These are phyloP conservation scores for Steinernema carpocapsae DNA, from an alignment of 2,888 invertebrate species.

Conservation along the genomic window DNA sequence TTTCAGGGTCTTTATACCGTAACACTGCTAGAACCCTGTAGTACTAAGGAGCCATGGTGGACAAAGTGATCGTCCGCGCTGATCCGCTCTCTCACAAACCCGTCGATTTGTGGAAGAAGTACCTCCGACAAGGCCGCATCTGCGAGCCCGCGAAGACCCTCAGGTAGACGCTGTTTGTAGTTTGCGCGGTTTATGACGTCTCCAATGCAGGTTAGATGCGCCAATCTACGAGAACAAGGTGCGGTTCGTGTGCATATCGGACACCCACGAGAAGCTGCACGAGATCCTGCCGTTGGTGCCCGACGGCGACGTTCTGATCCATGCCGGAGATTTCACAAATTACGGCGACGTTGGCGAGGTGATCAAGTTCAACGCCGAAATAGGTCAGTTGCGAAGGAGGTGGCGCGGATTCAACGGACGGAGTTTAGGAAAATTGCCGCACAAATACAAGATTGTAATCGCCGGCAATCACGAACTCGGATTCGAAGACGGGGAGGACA, in stretches of 20 bases:
- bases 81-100: slow-evolving; percentile 64
- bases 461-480: slow-evolving; percentile 85
- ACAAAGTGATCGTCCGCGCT: slow-evolving; percentile 60
- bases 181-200: neutral
- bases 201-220: slow-evolving; percentile 57
- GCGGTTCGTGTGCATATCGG: slow-evolving; percentile 64
- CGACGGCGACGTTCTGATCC: slow-evolving; percentile 63
- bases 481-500: slow-evolving; percentile 74
- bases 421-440: slow-evolving; percentile 54
- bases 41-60: slow-evolving; percentile 22
- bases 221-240: slow-evolving; percentile 59
- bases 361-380: slow-evolving; percentile 67
- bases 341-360: slow-evolving; percentile 66
- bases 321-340: slow-evolving; percentile 68
- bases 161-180: slow-evolving; percentile 45
- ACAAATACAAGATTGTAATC: slow-evolving; percentile 74
- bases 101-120: slow-evolving; percentile 67
- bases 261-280: slow-evolving; percentile 66
- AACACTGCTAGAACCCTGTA: slow-evolving; percentile 1
- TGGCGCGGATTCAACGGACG: slow-evolving; percentile 12
- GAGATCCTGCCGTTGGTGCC: slow-evolving; percentile 47
- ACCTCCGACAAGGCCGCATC: slow-evolving; percentile 63
- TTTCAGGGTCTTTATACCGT: slow-evolving; percentile 31
- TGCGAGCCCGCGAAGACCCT: slow-evolving; percentile 64
- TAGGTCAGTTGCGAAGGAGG: slow-evolving; percentile 48